Evolutionary conservation across 2,888 invertebrate species (phyloP).

Genomic region (Rugalucina vietnamica): DNA sequence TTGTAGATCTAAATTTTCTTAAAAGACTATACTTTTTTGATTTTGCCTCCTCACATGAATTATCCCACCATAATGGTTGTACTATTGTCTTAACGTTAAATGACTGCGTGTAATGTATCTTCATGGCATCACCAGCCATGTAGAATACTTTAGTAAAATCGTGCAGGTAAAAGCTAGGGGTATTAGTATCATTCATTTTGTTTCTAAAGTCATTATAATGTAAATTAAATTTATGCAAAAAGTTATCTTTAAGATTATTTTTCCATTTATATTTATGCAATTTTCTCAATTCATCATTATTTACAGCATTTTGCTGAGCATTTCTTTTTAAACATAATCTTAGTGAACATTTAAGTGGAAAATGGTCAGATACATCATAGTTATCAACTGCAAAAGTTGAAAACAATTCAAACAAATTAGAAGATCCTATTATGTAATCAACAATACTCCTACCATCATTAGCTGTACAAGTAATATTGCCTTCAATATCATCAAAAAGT

Average conservation of each 20-base stretch:
- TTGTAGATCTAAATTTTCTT: background rate
- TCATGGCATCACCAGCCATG: background rate
- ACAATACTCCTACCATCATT: conserved; percentile 38
- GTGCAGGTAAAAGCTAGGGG: background rate
- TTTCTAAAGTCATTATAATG: background rate
- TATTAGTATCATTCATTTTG: background rate
- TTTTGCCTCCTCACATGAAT: background rate
- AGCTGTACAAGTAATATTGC: conserved; percentile 29
- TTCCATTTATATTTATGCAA: background rate
- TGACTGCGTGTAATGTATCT: background rate
- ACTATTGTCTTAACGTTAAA: background rate
- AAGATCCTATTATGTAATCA: conserved; percentile 29
- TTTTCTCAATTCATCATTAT: background rate
- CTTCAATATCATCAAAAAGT: conserved; percentile 18
- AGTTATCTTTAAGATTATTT: background rate
- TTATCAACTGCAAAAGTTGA: conserved; percentile 19
- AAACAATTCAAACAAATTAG: conserved; percentile 3
- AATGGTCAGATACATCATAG: conserved; percentile 27
- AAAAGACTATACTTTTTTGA: background rate
- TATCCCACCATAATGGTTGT: background rate
- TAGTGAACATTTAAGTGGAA: conserved; percentile 12
- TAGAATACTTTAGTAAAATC: background rate
- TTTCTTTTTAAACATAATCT: background rate
- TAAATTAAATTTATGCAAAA: background rate
- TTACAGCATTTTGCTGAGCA: background rate